Percentiles rank a stretch among this genome's conserved stretches.
Evolutionary conservation across 2,113 vertebrate species (phyloP).

Genomic region (Prionailurus viverrinus): DNA sequence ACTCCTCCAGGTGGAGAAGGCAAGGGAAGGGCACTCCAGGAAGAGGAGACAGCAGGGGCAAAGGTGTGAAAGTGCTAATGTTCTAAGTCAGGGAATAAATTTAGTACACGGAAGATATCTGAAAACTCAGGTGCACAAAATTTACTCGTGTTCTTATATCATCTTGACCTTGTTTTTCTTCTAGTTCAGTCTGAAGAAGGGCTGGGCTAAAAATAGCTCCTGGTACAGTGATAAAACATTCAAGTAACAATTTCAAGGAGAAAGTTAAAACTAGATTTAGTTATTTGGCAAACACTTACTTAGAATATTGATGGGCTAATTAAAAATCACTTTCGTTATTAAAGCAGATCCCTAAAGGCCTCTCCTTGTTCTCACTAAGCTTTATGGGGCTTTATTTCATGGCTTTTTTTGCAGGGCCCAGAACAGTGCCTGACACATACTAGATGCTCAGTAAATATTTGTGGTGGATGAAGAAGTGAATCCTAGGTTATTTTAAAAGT

Average conservation of each 20-base stretch:
- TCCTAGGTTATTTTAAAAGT: slow-evolving; percentile 30
- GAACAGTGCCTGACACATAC: not conserved
- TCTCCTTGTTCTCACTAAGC: not conserved
- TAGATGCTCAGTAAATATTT: slow-evolving; percentile 37
- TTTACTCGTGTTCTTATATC: slow-evolving; percentile 66
- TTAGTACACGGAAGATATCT: slow-evolving; percentile 19
- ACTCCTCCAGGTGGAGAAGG: not conserved
- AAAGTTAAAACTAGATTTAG: slow-evolving; percentile 64
- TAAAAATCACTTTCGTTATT: slow-evolving; percentile 44
- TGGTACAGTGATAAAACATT: slow-evolving; percentile 70
- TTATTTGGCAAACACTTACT: slow-evolving; percentile 64
- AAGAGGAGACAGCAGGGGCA: not conserved
- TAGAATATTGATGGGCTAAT: slow-evolving; percentile 35
- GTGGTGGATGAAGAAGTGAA: slow-evolving; percentile 2
- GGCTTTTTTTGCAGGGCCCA: not conserved
- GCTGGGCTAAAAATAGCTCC: slow-evolving; percentile 74
- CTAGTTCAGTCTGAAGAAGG: slow-evolving; percentile 61
- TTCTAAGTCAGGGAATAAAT: not conserved
- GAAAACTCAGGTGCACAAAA: slow-evolving; percentile 51
- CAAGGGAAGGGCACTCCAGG: not conserved
- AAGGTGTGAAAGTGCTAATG: not conserved
- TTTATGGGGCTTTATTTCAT: not conserved
- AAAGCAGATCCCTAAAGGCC: slow-evolving; percentile 14
- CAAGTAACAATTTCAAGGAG: slow-evolving; percentile 72
- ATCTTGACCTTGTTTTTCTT: slow-evolving; percentile 79